Base-by-base conservation (phyloP, 2,113 vertebrate genomes). In the Eidolon helvum region DNA sequence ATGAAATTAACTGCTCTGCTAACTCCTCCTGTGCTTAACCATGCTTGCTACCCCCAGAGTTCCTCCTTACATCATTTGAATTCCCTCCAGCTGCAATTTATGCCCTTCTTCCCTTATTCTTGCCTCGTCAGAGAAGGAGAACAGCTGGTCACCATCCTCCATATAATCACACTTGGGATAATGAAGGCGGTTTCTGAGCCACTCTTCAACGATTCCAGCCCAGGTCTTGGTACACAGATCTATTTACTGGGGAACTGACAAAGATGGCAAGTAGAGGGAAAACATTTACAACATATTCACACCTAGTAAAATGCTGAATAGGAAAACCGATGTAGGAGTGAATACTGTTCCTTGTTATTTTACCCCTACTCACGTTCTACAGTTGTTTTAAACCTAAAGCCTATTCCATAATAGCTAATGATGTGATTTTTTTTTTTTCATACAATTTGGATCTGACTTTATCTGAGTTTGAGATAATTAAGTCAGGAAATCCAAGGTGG, bases 401-500 rank as follows among this genome's bases (percentile, higher is more conserved):
- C 24, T 79, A 55, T 78, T 94, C 79, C 79, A 33, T 77, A 68
- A 90, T 87, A 43, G 65, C n/a, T 78, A 75, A 91, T 94, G 65
- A 91, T 97, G 89, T 0, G 45, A 55, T 48, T 93, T 93, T 95
- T 50, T 50, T 50, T 50, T 45, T 50, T 50, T 12, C 53, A 93
- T 87, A 79, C 6, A 90, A 28, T 95, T 95, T 96, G 45, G 53
- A 45, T 63, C 93, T 92, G 83, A 74, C 53, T 97, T 97, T 98
- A 98, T 98, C 95, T 96, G 95, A 74, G 45, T 91, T 96, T 68
- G 74, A 91, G 80, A 87, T 94, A 97, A 97, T 97, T 97, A 97
- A 97, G 61, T 97, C 83, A 97, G 90, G 95, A 97, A 97, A 97
- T 97, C 65, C 94, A 92, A 97, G 66, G 74, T 79, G 65, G 26